Evolutionary conservation across 1,140 invertebrate species (phyloP).

Genomic region (Dryas iulia): DNA sequence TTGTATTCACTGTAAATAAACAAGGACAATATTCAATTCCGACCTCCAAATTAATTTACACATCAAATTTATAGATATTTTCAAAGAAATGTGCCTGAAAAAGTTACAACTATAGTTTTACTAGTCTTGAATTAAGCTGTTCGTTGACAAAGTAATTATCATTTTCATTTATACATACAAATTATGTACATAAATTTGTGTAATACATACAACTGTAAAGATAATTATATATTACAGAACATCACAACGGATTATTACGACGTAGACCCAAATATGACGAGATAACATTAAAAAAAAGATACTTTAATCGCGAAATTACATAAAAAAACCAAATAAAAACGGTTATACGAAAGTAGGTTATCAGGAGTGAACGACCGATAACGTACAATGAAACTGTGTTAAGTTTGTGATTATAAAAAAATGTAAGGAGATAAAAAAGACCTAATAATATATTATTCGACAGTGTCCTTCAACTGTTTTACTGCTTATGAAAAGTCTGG

Average conservation of each 20-base stretch:
- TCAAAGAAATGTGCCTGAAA: too few relatives aligned
- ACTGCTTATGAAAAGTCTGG: not conserved
- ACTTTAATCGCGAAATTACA: conserved; percentile 22
- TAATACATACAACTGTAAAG: too few relatives aligned
- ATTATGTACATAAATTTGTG: too few relatives aligned
- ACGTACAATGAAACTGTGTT: conserved; percentile 2
- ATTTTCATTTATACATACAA: not conserved
- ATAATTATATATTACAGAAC: not conserved
- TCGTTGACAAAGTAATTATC: not conserved
- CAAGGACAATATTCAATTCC: too few relatives aligned
- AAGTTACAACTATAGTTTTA: too few relatives aligned
- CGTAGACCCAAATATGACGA: conserved; percentile 5
- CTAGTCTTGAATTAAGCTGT: too few relatives aligned
- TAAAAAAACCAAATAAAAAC: conserved; percentile 23
- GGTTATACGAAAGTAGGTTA: conserved; percentile 26
- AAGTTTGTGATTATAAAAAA: conserved; percentile 7
- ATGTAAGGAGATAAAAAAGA: not conserved
- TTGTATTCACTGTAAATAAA: too few relatives aligned
- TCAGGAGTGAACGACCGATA: conserved; percentile 37
- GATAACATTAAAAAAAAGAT: not conserved
- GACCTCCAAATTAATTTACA: too few relatives aligned
- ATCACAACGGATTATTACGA: not conserved
- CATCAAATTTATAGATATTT: too few relatives aligned
- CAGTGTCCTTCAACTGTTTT: too few relatives aligned
- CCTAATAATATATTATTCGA: too few relatives aligned